These are phyloP conservation scores for Nerophis lumbriciformis DNA, from an alignment of 2,113 vertebrate genomes.

Conservation along the genomic window DNA sequence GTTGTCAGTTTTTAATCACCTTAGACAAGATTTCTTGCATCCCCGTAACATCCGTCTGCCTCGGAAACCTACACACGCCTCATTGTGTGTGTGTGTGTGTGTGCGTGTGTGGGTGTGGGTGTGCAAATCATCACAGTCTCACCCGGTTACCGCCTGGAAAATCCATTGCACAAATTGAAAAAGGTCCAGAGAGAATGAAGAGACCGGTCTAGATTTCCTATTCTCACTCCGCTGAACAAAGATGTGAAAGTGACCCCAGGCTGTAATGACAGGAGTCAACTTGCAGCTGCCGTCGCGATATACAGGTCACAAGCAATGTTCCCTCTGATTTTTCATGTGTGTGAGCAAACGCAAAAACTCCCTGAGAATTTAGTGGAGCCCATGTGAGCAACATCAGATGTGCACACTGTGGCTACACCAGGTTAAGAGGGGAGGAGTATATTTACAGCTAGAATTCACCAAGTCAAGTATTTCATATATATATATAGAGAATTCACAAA, in stretches of 20 bases:
- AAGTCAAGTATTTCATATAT: no score
- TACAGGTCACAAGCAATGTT: not conserved
- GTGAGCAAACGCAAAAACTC: no score
- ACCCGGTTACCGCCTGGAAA: conserved; percentile 33
- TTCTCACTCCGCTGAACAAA: conserved; percentile 24
- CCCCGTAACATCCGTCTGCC: not conserved
- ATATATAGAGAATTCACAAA: no score
- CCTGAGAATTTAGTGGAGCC: no score
- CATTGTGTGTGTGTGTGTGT: not conserved
- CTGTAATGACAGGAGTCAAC: conserved; percentile 3
- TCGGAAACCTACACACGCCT: conserved; percentile 14
- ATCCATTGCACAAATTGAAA: conserved; percentile 34
- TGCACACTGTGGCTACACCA: no score
- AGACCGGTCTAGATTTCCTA: conserved; percentile 11
- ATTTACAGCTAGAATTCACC: no score
- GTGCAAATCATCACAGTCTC: conserved; percentile 22
- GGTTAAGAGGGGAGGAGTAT: no score
- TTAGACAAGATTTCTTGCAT: not conserved
- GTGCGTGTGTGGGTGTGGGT: not conserved
- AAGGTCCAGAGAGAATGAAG: conserved; percentile 13
- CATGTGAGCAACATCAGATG: no score
- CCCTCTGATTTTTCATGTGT: no score
- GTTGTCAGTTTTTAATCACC: not conserved
- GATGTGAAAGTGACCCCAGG: conserved; percentile 10
- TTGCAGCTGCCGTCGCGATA: not conserved